These are phyloP conservation scores for Tylochromis polylepis DNA, from an alignment of 2,113 vertebrate species.

Conservation along the genomic window DNA sequence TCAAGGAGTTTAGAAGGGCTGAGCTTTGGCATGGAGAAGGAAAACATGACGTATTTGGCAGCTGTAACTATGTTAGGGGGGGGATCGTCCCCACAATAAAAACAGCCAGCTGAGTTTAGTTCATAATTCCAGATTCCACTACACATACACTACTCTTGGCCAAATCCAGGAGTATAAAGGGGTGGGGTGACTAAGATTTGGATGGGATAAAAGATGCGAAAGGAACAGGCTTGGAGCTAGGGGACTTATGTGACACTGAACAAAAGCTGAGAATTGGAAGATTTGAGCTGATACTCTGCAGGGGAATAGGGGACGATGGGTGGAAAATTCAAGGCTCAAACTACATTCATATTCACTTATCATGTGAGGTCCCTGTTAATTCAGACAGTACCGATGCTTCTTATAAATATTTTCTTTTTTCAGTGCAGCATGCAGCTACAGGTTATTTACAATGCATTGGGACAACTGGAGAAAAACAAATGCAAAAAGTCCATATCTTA, in stretches of 20 bases:
- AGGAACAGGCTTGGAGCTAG: not conserved
- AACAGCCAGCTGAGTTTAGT: slow-evolving; percentile 62
- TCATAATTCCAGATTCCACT: slow-evolving; percentile 46
- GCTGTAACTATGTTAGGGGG: slow-evolving; percentile 56
- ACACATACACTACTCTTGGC: slow-evolving; percentile 29
- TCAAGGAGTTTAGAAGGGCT: slow-evolving; percentile 39
- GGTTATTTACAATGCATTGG: not conserved
- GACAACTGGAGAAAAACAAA: not conserved
- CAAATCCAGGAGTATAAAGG: not conserved
- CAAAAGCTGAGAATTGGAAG: not conserved
- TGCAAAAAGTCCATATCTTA: not conserved
- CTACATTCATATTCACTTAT: not conserved
- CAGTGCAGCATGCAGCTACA: not conserved
- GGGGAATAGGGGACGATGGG: not conserved
- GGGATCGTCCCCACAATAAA: slow-evolving; percentile 45
- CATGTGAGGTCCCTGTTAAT: not conserved
- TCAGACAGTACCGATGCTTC: not conserved
- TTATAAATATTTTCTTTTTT: not conserved
- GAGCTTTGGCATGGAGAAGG: slow-evolving; percentile 31
- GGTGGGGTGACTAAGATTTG: slow-evolving; percentile 14
- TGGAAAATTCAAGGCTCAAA: not conserved
- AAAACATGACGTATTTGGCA: slow-evolving; percentile 65
- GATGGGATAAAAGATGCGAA: slow-evolving; percentile 8
- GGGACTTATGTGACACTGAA: slow-evolving; percentile 12
- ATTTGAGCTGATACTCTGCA: not conserved